A percentile compares a stretch with the other conserved stretches of the same genome.
phyloP scores from a whole-genome alignment of 2,113 vertebrate species.

The Lampris incognitus region DNA sequence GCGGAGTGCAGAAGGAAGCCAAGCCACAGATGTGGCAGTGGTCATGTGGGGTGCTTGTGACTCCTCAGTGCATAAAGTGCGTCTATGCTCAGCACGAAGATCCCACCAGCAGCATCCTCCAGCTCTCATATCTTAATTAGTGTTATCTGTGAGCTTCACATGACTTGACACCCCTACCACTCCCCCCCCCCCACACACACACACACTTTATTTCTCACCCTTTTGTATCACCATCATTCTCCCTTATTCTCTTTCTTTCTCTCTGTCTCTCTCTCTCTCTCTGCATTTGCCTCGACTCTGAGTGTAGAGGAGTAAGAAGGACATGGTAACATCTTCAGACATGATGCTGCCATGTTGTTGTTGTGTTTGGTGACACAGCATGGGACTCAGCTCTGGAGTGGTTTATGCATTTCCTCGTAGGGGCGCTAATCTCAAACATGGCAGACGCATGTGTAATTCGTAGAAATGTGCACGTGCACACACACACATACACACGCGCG shows the following conservation, averaged over 20 bases:
- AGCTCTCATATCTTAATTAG: conserved; percentile 62
- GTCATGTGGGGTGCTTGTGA: conserved; percentile 68
- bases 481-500: background rate
- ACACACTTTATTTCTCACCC: background rate
- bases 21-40: conserved; percentile 30
- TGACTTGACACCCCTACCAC: conserved; percentile 38
- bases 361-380: conserved; percentile 31
- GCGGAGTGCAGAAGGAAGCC: conserved; percentile 16
- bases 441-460: conserved; percentile 4
- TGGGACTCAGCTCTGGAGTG: conserved; percentile 10
- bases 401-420: conserved; percentile 39
- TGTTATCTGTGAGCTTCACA: conserved; percentile 55
- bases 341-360: conserved; percentile 26
- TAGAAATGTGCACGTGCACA: too few species aligned
- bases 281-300: background rate
- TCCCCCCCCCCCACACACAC: too few species aligned
- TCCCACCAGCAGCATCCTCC: conserved; percentile 52
- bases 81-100: conserved; percentile 58
- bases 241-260: background rate
- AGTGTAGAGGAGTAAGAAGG: conserved; percentile 1
- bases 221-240: background rate
- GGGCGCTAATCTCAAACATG: conserved; percentile 43
- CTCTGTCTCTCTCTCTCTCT: conserved; percentile 1
- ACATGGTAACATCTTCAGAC: conserved; percentile 48
- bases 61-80: conserved; percentile 47